Percentiles rank a stretch among this genome's conserved stretches.
Conservation (phyloP, 2,888 invertebrate species). For the Myopa tessellatipennis region DNA sequence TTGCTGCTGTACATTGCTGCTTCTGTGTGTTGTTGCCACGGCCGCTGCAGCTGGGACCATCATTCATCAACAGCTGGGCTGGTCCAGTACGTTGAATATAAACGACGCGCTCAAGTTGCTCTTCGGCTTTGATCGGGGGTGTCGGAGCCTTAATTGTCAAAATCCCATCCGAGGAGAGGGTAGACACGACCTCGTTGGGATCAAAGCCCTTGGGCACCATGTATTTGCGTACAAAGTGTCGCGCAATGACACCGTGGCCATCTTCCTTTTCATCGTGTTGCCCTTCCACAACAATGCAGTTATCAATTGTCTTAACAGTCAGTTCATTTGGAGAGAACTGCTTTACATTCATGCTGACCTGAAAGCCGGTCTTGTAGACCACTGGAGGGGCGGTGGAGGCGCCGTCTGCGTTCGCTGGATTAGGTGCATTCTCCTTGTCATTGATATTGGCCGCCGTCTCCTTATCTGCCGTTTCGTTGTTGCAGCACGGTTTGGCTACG, state of each 20-base stretch:
- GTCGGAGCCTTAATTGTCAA: constrained; percentile 78
- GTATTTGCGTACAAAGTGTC: constrained; percentile 82
- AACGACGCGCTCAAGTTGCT: constrained; percentile 70
- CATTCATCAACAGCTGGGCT: constrained; percentile 63
- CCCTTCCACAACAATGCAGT: constrained; percentile 75
- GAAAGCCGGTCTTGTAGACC: constrained; percentile 76
- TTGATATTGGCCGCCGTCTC: constrained; percentile 30
- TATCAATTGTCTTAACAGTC: constrained; percentile 76
- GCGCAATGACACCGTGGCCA: constrained; percentile 80
- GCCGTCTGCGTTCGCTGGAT: constrained; percentile 7
- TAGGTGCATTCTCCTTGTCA: not conserved
- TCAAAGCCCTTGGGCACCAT: constrained; percentile 78
- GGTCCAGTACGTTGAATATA: constrained; percentile 76
- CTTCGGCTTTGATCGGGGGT: constrained; percentile 53
- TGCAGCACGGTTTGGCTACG: constrained; percentile 18
- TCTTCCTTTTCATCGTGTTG: constrained; percentile 79
- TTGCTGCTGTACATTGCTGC: constrained; percentile 46
- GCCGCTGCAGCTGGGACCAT: constrained; percentile 29
- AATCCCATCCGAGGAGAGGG: constrained; percentile 84
- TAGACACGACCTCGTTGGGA: constrained; percentile 78
- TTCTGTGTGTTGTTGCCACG: constrained; percentile 36
- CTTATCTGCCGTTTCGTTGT: constrained; percentile 28
- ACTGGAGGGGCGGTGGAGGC: constrained; percentile 47
- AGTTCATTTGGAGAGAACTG: constrained; percentile 79
- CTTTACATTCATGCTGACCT: constrained; percentile 77